Conservation (phyloP, 2,797 vertebrate species). For the Chanos chanos region DNA sequence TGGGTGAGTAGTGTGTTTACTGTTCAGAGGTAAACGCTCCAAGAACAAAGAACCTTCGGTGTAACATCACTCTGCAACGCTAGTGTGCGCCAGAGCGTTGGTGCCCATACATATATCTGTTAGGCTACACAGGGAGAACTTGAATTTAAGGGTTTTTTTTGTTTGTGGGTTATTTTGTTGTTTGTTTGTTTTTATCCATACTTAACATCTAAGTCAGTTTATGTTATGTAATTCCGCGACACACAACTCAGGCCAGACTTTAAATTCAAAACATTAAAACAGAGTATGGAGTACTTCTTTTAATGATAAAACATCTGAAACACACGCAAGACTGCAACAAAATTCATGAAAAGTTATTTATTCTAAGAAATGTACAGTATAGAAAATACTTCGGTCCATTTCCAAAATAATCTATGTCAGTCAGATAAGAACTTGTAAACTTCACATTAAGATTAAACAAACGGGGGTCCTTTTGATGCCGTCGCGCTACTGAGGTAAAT, state of each 20-base stretch:
- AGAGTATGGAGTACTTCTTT: conserved; percentile 20
- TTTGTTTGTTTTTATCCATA: too few relatives aligned
- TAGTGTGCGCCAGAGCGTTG: too few relatives aligned
- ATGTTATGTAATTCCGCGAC: not conserved
- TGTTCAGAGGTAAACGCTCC: not conserved
- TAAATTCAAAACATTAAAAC: too few relatives aligned
- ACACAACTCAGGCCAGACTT: too few relatives aligned
- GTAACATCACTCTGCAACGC: not conserved
- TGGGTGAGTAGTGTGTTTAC: not conserved
- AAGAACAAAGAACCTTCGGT: not conserved
- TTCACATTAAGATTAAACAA: conserved; percentile 59
- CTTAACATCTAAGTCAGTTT: not conserved
- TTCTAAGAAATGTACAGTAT: conserved; percentile 80
- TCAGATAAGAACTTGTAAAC: conserved; percentile 76
- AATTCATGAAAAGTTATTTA: conserved; percentile 68
- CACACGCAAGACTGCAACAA: not conserved
- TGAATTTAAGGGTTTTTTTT: too few relatives aligned
- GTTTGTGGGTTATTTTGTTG: too few relatives aligned
- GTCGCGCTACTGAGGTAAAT: conserved; percentile 70
- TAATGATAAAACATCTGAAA: conserved; percentile 4
- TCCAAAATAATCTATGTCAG: conserved; percentile 75
- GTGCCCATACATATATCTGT: too few relatives aligned
- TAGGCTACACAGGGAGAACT: too few relatives aligned
- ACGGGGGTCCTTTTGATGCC: conserved; percentile 54
- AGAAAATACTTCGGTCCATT: conserved; percentile 77